Percentiles rank a stretch among this genome's conserved stretches.
Evolutionary conservation across 2,888 invertebrate genomes (phyloP).

Genomic region (Drepana falcataria): DNA sequence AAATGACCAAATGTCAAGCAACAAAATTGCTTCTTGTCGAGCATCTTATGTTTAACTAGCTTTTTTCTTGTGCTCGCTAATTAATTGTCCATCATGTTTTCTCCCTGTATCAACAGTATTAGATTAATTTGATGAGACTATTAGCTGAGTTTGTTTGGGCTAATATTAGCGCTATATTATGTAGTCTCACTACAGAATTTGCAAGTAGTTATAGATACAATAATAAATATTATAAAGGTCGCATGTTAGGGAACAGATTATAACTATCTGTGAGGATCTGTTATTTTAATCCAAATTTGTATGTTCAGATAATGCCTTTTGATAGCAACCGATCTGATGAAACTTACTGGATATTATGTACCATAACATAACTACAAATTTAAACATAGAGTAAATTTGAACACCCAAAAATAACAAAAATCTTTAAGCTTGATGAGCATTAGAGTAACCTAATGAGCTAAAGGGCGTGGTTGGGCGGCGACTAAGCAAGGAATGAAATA

Average conservation of each 20-base stretch:
- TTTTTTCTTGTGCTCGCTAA: conserved; percentile 22
- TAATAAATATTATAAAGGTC: no score
- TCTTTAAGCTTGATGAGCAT: conserved; percentile 63
- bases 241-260: no score
- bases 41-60: conserved; percentile 14
- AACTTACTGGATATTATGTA: no score
- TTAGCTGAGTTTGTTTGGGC: neutral
- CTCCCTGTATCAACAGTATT: conserved; percentile 30
- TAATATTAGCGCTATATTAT: neutral
- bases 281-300: no score
- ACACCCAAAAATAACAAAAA: conserved; percentile 35
- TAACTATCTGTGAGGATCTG: no score
- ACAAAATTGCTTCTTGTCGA: conserved; percentile 23
- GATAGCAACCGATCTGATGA: no score
- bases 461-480: conserved; percentile 60
- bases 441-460: conserved; percentile 70
- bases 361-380: neutral
- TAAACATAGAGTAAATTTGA: conserved; percentile 4
- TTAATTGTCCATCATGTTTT: conserved; percentile 34
- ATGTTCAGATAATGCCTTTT: no score
- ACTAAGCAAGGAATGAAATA: conserved; percentile 62
- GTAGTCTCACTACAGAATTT: no score
- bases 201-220: no score
- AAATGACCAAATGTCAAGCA: conserved; percentile 51
- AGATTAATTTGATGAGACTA: conserved; percentile 16